Conservation (phyloP, 1,140 invertebrate species). For the Drosophila chauvacae region DNA sequence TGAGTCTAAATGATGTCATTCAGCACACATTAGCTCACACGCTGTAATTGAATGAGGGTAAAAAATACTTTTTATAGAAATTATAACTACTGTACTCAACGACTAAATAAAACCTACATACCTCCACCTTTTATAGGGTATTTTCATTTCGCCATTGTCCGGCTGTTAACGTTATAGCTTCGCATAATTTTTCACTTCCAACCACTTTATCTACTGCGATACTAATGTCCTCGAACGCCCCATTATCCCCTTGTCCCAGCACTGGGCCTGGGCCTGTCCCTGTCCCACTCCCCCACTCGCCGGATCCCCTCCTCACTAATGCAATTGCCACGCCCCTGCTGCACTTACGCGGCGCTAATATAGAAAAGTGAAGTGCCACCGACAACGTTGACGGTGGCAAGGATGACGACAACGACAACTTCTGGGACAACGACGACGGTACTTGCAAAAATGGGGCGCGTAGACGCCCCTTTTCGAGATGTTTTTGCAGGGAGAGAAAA, state of each 20-base stretch:
- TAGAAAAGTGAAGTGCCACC: constrained; percentile 78
- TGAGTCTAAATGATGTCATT: neutral
- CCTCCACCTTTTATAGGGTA: constrained; percentile 1
- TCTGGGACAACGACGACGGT: constrained; percentile 48
- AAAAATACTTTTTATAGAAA: neutral
- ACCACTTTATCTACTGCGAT: constrained; percentile 65
- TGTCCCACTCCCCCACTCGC: too few species aligned
- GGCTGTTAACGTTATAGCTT: constrained; percentile 17
- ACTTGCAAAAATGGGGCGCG: constrained; percentile 70
- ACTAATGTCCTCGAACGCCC: constrained; percentile 59
- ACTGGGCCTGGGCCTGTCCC: neutral
- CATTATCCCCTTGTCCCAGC: constrained; percentile 27
- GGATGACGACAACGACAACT: constrained; percentile 29
- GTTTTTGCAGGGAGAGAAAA: neutral
- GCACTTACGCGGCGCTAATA: constrained; percentile 79
- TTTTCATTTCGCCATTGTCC: constrained; percentile 20
- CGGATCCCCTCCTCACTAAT: constrained; percentile 37
- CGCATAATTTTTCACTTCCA: constrained; percentile 52
- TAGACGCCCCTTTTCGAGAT: constrained; percentile 16
- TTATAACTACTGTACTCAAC: neutral
- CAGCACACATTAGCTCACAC: neutral
- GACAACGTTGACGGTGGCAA: constrained; percentile 66
- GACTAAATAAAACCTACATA: neutral
- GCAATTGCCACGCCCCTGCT: constrained; percentile 78
- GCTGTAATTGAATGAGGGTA: neutral